Evolutionary conservation across 2,888 invertebrate species (phyloP), one percentile per base, ranked within the genome.

Genomic region (Drosophila crucigera): DNA sequence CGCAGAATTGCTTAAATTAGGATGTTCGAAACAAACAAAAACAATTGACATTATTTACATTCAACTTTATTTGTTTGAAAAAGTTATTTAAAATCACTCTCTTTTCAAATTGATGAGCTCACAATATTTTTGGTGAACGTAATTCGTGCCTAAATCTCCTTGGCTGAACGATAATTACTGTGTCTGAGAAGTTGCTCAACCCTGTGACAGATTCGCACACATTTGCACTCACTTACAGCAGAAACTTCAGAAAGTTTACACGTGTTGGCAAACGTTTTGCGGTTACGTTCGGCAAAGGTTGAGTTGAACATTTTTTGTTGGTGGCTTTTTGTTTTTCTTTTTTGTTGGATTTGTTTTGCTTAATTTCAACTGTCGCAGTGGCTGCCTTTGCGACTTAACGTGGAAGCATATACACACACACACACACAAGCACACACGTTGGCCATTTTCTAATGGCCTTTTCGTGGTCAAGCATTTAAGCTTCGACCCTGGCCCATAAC

Each of bases 381-480:
- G 68, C 68, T 84, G 80, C 70, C 85, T 78, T 79, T 74, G 66
- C 65, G 69, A 61, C 79, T 77, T 78, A 67, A 35, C 64, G 59
- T 71, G 54, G 30, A 61, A 52, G 64, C 73, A 11, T 11, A 49
- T 14, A 56, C 6, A 58, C 4, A 61, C 28, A 52, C 7, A 50
- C 9, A 64, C 31, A 39, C n/a, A 39, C 14, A 49, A 11, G 55
- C 37, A 71, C 55, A 61, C 37, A 72, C 58, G 39, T 67, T 79
- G 84, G 68, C 76, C 89, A 75, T 82, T 82, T 80, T 76, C 80
- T 90, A 85, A 87, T 87, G 87, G 82, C 82, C 77, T 88, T 90
- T 88, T 90, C 86, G 87, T 88, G 90, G 87, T 88, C 90, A 88
- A 85, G 87, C 90, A 82, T 88, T 88, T 90, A 88, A 87, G 86